A percentile compares a stretch with the other conserved stretches of the same genome.
These are phyloP conservation scores for Pimephales promelas DNA, from an alignment of 2,113 vertebrate genomes.

Conservation along the genomic window DNA sequence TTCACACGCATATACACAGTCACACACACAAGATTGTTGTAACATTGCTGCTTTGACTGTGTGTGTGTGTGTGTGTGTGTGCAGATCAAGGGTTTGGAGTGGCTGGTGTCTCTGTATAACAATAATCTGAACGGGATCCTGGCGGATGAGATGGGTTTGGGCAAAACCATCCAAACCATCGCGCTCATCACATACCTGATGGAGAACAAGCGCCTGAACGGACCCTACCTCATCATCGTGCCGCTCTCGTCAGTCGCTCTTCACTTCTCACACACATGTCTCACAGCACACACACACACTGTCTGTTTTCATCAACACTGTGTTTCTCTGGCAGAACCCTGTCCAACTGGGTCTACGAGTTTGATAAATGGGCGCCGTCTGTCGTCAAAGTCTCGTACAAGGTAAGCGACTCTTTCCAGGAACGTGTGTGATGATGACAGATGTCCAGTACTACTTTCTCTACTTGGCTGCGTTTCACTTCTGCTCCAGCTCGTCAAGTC, in stretches of 20 bases:
- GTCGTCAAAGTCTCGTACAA: slow-evolving; percentile 97
- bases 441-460: too few relatives aligned
- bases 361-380: slow-evolving; percentile 97
- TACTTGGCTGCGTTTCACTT: too few relatives aligned
- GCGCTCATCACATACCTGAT: slow-evolving; percentile 98
- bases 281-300: not conserved
- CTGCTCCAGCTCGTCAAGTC: too few relatives aligned
- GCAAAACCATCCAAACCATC: slow-evolving; percentile 98
- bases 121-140: slow-evolving; percentile 98
- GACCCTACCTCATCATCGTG: slow-evolving; percentile 97
- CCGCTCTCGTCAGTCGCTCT: slow-evolving; percentile 91
- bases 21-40: too few relatives aligned
- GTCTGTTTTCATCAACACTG: not conserved
- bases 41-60: not conserved
- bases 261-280: not conserved
- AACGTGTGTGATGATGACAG: too few relatives aligned
- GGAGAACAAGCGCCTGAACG: slow-evolving; percentile 95
- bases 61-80: too few relatives aligned
- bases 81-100: slow-evolving; percentile 94
- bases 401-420: slow-evolving; percentile 60
- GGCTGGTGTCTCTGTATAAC: slow-evolving; percentile 96
- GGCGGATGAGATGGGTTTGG: slow-evolving; percentile 95
- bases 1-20: too few relatives aligned
- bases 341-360: slow-evolving; percentile 97
- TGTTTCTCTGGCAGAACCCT: slow-evolving; percentile 79